Conservation (phyloP, 1,140 invertebrate species). For the Dendrolimus kikuchii region DNA sequence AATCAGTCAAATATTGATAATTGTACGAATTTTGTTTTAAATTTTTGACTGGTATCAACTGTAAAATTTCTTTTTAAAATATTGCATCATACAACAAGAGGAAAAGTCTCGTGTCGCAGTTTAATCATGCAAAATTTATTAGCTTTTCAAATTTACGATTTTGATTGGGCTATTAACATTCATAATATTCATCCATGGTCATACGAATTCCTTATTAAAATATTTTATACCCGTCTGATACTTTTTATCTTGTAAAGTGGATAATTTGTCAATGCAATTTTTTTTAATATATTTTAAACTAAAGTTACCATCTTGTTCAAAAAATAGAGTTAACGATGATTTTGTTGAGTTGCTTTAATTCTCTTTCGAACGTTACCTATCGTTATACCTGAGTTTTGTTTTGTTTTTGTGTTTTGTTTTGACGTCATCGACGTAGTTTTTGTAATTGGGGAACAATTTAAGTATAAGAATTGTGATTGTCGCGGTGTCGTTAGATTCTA, state of each 20-base stretch:
- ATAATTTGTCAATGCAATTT: slow-evolving; percentile 24
- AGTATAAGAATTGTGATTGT: slow-evolving; percentile 65
- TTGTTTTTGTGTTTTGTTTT: slow-evolving; percentile 49
- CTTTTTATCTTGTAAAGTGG: slow-evolving; percentile 1
- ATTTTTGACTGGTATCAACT: too few species aligned
- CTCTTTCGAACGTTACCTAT: slow-evolving; percentile 61
- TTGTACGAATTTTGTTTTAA: too few species aligned
- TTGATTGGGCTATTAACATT: too few species aligned
- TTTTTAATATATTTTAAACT: slow-evolving; percentile 39
- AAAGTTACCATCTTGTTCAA: slow-evolving; percentile 68
- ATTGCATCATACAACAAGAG: too few species aligned
- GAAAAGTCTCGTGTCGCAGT: too few species aligned
- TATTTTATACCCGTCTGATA: background rate
- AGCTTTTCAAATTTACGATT: too few species aligned
- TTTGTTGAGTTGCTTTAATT: slow-evolving; percentile 58
- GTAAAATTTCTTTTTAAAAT: too few species aligned
- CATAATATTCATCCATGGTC: too few species aligned
- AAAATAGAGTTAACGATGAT: slow-evolving; percentile 50
- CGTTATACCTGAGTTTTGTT: slow-evolving; percentile 60
- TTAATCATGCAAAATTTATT: too few species aligned
- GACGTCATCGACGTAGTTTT: slow-evolving; percentile 47
- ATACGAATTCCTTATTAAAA: too few species aligned
- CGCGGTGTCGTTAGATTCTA: slow-evolving; percentile 56
- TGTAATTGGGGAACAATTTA: slow-evolving; percentile 65
- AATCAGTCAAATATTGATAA: too few species aligned